These are phyloP conservation scores for Melanchra persicariae DNA, from an alignment of 2,888 invertebrate genomes.

Conservation along the genomic window DNA sequence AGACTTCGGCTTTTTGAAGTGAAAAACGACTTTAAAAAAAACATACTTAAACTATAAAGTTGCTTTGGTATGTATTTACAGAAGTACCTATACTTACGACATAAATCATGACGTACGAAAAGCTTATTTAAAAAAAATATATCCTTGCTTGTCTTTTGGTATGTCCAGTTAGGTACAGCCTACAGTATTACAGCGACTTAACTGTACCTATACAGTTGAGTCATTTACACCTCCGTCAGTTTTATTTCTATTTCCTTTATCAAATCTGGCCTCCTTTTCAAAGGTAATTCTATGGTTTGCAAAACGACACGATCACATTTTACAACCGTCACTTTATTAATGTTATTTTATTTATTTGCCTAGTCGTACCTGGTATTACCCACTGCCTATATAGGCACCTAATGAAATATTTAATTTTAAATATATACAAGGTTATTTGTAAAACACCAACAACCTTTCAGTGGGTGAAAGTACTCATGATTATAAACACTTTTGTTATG, in stretches of 20 bases:
- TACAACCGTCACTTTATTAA: too few species aligned
- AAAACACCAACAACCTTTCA: too few species aligned
- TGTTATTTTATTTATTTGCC: constrained; percentile 5
- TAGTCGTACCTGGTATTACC: not conserved
- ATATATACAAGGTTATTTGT: too few species aligned
- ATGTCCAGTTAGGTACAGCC: too few species aligned
- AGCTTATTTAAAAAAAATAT: not conserved
- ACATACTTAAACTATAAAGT: constrained; percentile 12
- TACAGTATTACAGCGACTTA: too few species aligned
- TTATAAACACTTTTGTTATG: too few species aligned
- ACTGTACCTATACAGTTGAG: too few species aligned
- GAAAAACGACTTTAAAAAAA: constrained; percentile 7
- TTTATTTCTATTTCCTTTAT: not conserved
- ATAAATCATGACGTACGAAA: not conserved
- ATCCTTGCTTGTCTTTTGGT: not conserved
- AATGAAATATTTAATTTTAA: not conserved
- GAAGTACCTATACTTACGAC: too few species aligned
- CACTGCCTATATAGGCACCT: not conserved
- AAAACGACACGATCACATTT: not conserved
- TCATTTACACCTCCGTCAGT: not conserved
- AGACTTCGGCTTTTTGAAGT: constrained; percentile 12
- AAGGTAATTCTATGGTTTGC: not conserved
- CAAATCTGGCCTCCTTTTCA: not conserved
- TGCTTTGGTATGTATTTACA: too few species aligned
- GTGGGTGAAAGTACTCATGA: too few species aligned